Percentiles rank a stretch among this genome's conserved stretches.
phyloP scores from a whole-genome alignment of 2,797 vertebrate genomes.

The Phoeniculus purpureus region DNA sequence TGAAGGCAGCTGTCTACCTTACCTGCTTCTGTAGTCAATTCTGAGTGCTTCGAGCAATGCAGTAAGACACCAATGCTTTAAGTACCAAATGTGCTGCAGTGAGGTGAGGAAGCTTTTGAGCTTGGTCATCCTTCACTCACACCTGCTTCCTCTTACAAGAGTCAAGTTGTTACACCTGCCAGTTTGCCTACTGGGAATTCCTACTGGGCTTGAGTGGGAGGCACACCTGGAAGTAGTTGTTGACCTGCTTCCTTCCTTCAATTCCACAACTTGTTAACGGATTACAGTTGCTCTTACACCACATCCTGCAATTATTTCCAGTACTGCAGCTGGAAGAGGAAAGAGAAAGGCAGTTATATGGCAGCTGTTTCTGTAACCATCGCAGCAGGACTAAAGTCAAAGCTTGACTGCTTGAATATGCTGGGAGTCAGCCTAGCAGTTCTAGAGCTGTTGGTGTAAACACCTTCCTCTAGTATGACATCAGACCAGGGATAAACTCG shows the following conservation, averaged over 20 bases:
- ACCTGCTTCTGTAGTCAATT: neutral
- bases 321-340: neutral
- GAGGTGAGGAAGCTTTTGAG: neutral
- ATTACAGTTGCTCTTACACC: neutral
- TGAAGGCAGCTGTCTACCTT: neutral
- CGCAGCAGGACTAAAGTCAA: neutral
- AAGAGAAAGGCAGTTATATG: neutral
- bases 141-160: neutral
- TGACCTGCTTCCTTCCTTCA: neutral
- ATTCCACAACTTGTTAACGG: neutral
- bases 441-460: neutral
- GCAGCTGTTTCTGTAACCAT: neutral
- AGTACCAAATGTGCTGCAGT: neutral
- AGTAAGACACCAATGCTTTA: accelerated
- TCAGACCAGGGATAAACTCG: neutral
- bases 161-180: neutral
- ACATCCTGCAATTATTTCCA: neutral
- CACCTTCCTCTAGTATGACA: neutral
- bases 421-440: neutral
- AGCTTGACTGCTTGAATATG: neutral
- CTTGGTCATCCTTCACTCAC: neutral
- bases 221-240: neutral
- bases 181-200: slow-evolving; percentile 27
- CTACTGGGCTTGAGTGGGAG: neutral
- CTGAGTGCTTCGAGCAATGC: neutral